Percentiles rank a stretch among this genome's conserved stretches.
phyloP scores from a whole-genome alignment of 2,113 vertebrate species.

The Ameiurus melas region DNA sequence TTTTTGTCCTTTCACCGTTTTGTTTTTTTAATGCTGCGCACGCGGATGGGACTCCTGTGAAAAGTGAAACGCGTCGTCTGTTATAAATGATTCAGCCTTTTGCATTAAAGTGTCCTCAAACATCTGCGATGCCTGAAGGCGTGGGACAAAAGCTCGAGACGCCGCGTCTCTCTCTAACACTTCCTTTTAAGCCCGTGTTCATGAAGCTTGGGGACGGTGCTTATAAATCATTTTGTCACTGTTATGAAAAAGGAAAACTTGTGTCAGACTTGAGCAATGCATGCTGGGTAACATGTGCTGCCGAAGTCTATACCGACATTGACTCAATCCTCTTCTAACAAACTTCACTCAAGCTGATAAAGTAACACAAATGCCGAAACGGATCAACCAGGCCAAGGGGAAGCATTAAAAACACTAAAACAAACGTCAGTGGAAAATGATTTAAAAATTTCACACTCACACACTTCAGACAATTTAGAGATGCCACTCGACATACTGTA shows the following conservation, averaged over 20 bases:
- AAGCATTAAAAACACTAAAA: background rate
- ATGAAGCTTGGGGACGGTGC: background rate
- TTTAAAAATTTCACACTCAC: too few species aligned
- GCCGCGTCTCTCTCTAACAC: conserved; percentile 22
- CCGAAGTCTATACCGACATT: background rate
- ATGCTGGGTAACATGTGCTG: conserved; percentile 1
- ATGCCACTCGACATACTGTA: too few species aligned
- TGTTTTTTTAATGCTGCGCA: conserved; percentile 23
- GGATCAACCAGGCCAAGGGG: background rate
- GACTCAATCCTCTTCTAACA: background rate
- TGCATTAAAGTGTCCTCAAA: conserved; percentile 73
- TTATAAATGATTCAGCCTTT: conserved; percentile 68
- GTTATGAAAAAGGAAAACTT: conserved; percentile 12
- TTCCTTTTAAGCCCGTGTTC: conserved; percentile 23
- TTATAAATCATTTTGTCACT: conserved; percentile 30
- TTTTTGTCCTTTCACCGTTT: conserved; percentile 7
- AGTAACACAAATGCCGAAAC: background rate
- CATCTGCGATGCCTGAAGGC: conserved; percentile 70
- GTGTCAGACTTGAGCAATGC: background rate
- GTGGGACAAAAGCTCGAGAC: conserved; percentile 33
- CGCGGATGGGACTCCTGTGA: conserved; percentile 14
- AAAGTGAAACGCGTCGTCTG: conserved; percentile 44
- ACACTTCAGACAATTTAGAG: too few species aligned
- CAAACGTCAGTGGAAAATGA: background rate
- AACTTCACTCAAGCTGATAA: background rate